Evolutionary conservation across 1,140 invertebrate species (phyloP).

Genomic region (Cepaea nemoralis): DNA sequence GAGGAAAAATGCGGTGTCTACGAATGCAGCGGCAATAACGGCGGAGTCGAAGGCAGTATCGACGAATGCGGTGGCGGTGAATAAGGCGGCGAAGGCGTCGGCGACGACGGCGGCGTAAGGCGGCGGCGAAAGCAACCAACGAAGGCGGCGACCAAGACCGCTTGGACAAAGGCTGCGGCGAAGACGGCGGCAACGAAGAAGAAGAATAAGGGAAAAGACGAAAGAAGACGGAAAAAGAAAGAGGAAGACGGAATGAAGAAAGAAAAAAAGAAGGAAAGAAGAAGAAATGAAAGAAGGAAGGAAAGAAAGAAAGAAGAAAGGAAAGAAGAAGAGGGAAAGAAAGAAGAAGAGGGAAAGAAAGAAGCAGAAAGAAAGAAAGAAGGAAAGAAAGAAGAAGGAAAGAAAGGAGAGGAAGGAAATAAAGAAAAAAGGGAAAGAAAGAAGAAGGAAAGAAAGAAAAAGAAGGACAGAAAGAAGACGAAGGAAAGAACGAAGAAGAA

Average conservation of each 20-base stretch:
- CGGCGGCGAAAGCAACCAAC: no score
- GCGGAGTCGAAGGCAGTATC: no score
- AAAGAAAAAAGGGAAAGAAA: slow-evolving; percentile 6
- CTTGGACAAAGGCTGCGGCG: no score
- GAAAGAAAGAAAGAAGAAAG: not conserved
- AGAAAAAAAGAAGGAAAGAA: not conserved
- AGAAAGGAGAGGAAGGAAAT: slow-evolving; percentile 8
- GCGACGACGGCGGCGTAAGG: no score
- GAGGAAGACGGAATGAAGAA: not conserved
- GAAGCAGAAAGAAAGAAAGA: no score
- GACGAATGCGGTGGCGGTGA: no score
- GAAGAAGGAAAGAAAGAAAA: slow-evolving; percentile 17
- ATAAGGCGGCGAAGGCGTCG: no score
- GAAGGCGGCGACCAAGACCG: no score
- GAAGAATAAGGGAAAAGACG: not conserved
- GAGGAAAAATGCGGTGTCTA: no score
- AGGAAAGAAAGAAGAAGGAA: slow-evolving; percentile 4
- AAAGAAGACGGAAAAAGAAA: not conserved
- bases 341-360: slow-evolving; percentile 17
- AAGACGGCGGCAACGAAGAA: not conserved
- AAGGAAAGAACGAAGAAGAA: not conserved
- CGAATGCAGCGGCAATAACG: no score
- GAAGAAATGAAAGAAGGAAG: slow-evolving; percentile 6
- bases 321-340: not conserved
- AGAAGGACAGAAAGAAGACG: not conserved